phyloP scores from a whole-genome alignment of 2,797 vertebrate species.

The Oophaga sylvatica region DNA sequence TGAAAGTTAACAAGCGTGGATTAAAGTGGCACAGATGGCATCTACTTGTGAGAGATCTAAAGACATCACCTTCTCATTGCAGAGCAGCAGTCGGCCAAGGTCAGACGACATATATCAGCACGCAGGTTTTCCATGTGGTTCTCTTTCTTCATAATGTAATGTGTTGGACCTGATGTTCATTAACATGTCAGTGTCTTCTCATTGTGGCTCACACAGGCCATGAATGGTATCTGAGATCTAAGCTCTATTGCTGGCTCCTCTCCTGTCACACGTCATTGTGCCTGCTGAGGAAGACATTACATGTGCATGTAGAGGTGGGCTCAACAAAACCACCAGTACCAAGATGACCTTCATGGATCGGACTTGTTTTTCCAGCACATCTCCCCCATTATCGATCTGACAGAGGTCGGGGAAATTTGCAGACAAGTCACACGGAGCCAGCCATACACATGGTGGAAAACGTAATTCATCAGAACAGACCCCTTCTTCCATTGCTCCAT shows the following conservation, averaged over 20 bases:
- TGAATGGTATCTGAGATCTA: background rate
- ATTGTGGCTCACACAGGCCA: background rate
- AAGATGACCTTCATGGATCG: too few relatives aligned
- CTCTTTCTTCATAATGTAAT: background rate
- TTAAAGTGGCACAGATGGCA: background rate
- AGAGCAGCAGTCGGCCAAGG: background rate
- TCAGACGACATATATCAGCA: background rate
- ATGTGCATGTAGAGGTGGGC: background rate
- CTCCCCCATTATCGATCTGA: too few relatives aligned
- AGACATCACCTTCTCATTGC: background rate
- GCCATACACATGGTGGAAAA: too few relatives aligned
- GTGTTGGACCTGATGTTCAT: background rate
- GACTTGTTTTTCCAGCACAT: too few relatives aligned
- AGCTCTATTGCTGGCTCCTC: background rate
- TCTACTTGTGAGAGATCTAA: background rate
- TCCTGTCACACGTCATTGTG: background rate
- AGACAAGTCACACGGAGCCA: too few relatives aligned
- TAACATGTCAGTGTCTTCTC: background rate
- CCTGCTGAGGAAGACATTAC: background rate
- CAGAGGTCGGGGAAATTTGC: too few relatives aligned
- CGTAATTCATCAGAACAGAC: too few relatives aligned
- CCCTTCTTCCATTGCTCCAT: too few relatives aligned
- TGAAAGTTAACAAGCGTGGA: background rate
- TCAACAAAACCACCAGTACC: background rate
- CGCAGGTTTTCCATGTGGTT: background rate